Percentiles rank a stretch among this genome's conserved stretches.
Conservation (phyloP, 2,888 invertebrate genomes). For the Xanthia togata region DNA sequence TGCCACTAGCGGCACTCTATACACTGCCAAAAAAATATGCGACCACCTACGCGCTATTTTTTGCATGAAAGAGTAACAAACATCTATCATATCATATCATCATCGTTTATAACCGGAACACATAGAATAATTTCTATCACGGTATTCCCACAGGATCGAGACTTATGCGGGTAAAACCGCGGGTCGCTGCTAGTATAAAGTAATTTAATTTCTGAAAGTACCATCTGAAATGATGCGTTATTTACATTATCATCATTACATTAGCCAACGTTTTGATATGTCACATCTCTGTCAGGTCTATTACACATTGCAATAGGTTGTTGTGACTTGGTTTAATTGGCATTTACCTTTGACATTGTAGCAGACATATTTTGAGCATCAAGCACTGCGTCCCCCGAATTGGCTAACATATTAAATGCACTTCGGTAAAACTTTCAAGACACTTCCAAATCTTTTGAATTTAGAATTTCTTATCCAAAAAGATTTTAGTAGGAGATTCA, state of each 20-base stretch:
- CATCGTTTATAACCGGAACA: no score
- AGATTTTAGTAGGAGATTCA: neutral
- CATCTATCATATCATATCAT: no score
- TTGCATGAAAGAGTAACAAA: no score
- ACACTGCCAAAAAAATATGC: no score
- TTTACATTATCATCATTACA: conserved; percentile 57
- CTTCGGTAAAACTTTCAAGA: neutral
- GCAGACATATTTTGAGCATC: conserved; percentile 61
- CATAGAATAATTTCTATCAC: no score
- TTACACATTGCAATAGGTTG: conserved; percentile 74
- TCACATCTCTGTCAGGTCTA: conserved; percentile 78
- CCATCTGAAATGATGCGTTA: neutral
- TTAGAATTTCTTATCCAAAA: neutral
- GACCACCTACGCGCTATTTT: no score
- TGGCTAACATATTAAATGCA: neutral
- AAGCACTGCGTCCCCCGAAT: neutral
- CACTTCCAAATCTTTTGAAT: neutral
- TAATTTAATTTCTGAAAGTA: conserved; percentile 14
- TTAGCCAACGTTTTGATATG: conserved; percentile 78
- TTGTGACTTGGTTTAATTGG: conserved; percentile 76
- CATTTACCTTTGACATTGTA: conserved; percentile 77
- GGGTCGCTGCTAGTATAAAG: no score
- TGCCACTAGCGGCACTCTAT: no score
- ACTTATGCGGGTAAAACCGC: no score
- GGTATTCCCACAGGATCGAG: no score